Base-by-base conservation (phyloP, 2,888 invertebrate species). In the Plemyria rubiginata region DNA sequence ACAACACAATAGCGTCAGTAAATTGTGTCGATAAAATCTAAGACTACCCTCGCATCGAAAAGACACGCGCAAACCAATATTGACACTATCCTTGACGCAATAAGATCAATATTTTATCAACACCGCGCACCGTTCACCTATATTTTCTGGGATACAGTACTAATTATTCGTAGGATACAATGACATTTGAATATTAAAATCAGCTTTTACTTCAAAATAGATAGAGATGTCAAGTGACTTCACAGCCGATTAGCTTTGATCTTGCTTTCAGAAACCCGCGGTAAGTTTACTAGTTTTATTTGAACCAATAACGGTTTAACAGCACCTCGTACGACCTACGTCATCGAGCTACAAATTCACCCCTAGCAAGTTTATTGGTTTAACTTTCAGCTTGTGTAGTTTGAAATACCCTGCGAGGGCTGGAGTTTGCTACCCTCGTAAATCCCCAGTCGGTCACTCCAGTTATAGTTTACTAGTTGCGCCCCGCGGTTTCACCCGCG, bases 91-190 rank as follows among this genome's bases (percentile, higher is more conserved):
- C 36, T 51, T 32, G 8, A 22, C 16, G 45, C 52, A 51, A 57
- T 50, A 58, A 32, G 36, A 51, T 51, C 32, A 51, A 58, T 58
- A 58, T 58, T 51, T 58, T 45, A 51, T 51, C 32, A 22, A 50
- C 36, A 6, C 51, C 12, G 16, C 11, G 48, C 55, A 43, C 51
- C 12, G 16, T 13, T 55, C 55, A 43, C 15, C 8, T 28, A 29
- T 49, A 32, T 40, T 48, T 28, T 15, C 15, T 15, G 40, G 29
- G 29, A n/a, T 22, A n/a, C n/a, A n/a, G n/a, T n/a, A n/a, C n/a
- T n/a, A n/a, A n/a, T n/a, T n/a, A 16, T 9, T 36, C 36, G 36
- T 36, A 36, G 8, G 6, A 7, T 6, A 32, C 22, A 22, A 22
- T 22, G 22, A 22, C 2, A 22, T 3, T 1, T 22, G 22, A 22